Percentiles rank a stretch among this genome's conserved stretches.
Conservation (phyloP, 2,888 invertebrate genomes). For the Ypsolopha scabrella region DNA sequence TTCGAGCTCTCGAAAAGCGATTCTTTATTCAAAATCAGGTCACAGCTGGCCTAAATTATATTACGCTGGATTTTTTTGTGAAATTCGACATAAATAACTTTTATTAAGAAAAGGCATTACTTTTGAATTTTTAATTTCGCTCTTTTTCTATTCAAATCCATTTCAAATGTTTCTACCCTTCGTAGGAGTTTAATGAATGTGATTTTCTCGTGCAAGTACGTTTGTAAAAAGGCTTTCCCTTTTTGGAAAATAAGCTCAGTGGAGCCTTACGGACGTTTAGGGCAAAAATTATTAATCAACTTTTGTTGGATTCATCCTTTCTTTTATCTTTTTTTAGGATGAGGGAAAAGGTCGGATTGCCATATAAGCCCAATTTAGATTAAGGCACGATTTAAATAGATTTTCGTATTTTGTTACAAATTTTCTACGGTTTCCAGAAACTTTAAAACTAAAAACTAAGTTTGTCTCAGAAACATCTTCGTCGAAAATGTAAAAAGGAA, state of each 20-base stretch:
- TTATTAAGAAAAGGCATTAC: neutral
- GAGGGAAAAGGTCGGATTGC: no score
- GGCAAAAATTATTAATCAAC: constrained; percentile 37
- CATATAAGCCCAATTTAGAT: no score
- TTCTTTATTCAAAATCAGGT: neutral
- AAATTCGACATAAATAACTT: neutral
- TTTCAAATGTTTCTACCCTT: constrained; percentile 17
- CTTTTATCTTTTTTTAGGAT: neutral
- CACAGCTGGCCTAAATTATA: neutral
- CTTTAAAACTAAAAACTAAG: no score
- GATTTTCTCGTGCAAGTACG: constrained; percentile 26
- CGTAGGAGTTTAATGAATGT: constrained; percentile 27
- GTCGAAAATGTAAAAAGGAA: constrained; percentile 1
- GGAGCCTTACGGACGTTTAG: constrained; percentile 21
- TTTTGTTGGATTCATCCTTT: constrained; percentile 16
- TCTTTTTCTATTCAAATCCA: constrained; percentile 21
- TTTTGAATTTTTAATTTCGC: constrained; percentile 28
- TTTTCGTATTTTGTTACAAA: no score
- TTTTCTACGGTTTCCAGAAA: no score
- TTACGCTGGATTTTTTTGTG: neutral
- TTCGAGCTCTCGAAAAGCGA: neutral
- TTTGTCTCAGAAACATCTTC: no score
- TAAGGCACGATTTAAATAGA: no score
- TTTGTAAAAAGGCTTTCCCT: constrained; percentile 20
- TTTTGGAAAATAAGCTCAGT: constrained; percentile 28